Evolutionary conservation across 2,113 vertebrate genomes (phyloP).

Genomic region (Poeciliopsis retropinna): DNA sequence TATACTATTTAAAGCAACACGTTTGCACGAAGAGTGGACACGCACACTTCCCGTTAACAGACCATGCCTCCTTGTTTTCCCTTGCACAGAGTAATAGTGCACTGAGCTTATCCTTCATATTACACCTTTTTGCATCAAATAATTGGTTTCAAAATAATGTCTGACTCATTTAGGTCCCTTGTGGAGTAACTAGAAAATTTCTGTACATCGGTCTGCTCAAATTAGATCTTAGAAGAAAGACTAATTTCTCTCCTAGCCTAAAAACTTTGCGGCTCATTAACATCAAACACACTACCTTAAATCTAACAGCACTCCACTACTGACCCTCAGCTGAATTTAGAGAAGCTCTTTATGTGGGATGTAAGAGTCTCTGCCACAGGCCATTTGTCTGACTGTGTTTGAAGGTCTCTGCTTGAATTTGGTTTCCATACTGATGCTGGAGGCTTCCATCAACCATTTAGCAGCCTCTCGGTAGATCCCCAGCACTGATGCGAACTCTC

Average conservation of each 20-base stretch:
- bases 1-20: background rate
- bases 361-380: constrained; percentile 32
- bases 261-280: constrained; percentile 26
- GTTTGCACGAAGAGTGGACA: background rate
- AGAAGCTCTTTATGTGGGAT: constrained; percentile 26
- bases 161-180: constrained; percentile 19
- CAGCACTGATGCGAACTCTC: constrained; percentile 21
- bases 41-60: background rate
- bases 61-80: background rate
- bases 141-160: background rate
- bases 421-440: constrained; percentile 42
- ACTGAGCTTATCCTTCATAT: background rate
- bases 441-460: constrained; percentile 34
- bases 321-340: constrained; percentile 35
- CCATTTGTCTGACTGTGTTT: constrained; percentile 45
- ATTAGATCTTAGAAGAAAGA: constrained; percentile 11
- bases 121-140: constrained; percentile 5
- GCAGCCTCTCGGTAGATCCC: constrained; percentile 18
- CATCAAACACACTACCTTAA: constrained; percentile 19
- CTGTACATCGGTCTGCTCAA: constrained; percentile 13
- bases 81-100: background rate
- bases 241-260: constrained; percentile 8
- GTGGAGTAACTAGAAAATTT: constrained; percentile 12
- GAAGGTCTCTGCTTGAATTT: constrained; percentile 46
- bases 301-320: constrained; percentile 3